A percentile compares a stretch with the other conserved stretches of the same genome.
Conservation (phyloP, 2,113 vertebrate species). For the Lycocorax pyrrhopterus region DNA sequence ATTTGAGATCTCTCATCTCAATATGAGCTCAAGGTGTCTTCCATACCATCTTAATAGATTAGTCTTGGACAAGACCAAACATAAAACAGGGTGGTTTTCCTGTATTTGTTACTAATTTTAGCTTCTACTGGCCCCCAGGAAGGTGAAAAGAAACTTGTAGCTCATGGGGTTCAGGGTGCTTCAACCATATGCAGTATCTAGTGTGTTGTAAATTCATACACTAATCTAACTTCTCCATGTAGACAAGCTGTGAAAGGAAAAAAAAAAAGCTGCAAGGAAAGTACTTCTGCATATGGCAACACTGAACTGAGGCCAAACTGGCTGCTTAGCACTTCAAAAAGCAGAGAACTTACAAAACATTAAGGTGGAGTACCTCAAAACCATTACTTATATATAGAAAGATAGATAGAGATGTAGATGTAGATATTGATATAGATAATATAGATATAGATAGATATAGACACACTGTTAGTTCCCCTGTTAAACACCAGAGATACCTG, state of each 20-base stretch:
- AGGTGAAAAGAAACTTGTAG: background rate
- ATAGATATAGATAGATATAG: background rate
- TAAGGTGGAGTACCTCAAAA: background rate
- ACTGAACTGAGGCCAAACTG: background rate
- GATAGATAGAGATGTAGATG: background rate
- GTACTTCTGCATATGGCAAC: background rate
- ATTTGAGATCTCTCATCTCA: background rate
- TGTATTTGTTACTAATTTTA: background rate
- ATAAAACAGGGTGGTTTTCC: background rate
- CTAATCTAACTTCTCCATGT: constrained; percentile 22
- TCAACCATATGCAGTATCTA: background rate
- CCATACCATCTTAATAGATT: background rate
- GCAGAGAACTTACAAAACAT: background rate
- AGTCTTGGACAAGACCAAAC: background rate
- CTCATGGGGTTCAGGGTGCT: background rate
- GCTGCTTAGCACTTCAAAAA: background rate
- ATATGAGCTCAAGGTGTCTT: background rate
- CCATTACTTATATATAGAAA: background rate
- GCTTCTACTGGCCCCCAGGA: background rate
- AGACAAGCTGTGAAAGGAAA: constrained; percentile 42
- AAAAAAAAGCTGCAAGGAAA: background rate
- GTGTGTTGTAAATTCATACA: constrained; percentile 1
- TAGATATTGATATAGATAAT: background rate
- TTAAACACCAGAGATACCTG: background rate
- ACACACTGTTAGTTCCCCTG: background rate